Percentiles rank a stretch among this genome's conserved stretches.
Conservation (phyloP, 2,888 invertebrate genomes). For the Lepetodrilus schrolli region DNA sequence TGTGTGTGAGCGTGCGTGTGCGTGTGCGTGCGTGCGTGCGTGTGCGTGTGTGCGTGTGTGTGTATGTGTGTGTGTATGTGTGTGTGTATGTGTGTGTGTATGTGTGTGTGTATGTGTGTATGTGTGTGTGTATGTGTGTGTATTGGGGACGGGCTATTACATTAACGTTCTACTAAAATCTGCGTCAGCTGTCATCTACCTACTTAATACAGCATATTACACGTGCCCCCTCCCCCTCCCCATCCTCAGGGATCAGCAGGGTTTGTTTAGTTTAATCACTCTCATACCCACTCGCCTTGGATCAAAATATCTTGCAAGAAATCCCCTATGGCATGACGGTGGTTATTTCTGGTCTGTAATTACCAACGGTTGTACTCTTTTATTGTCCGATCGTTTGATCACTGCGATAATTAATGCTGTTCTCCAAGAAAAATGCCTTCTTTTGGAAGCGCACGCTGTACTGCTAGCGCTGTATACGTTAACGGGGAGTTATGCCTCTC, state of each 20-base stretch:
- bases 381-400: constrained; percentile 14
- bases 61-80: too few species aligned
- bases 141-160: too few species aligned
- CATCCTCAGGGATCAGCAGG: not conserved
- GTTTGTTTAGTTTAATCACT: not conserved
- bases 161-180: not conserved
- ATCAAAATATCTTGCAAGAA: not conserved
- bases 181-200: not conserved
- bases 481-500: too few species aligned
- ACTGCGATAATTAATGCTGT: not conserved
- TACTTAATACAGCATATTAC: not conserved
- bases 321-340: not conserved
- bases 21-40: too few species aligned
- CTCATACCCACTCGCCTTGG: not conserved
- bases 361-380: not conserved
- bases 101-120: too few species aligned
- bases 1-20: too few species aligned
- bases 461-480: too few species aligned
- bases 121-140: too few species aligned
- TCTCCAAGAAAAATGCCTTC: not conserved
- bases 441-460: not conserved
- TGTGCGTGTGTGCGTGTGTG: too few species aligned
- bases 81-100: too few species aligned
- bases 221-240: not conserved
- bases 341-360: not conserved